These are phyloP conservation scores for Sitobion miscanthi DNA, from an alignment of 1,140 invertebrate genomes.

Conservation along the genomic window DNA sequence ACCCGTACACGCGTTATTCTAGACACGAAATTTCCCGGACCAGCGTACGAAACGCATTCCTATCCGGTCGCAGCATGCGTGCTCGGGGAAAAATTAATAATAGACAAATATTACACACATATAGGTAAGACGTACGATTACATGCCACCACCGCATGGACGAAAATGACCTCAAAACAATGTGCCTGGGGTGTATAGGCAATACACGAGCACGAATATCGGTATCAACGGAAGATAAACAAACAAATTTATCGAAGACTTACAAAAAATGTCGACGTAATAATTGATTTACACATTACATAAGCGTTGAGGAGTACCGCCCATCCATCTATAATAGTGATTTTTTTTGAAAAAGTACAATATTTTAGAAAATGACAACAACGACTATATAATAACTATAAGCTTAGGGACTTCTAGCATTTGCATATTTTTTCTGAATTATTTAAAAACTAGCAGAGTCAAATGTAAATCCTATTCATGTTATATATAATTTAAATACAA, in stretches of 20 bases:
- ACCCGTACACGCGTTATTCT: neutral
- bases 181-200: neutral
- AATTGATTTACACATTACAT: neutral
- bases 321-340: too few species aligned
- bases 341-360: too few species aligned
- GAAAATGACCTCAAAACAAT: neutral
- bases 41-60: neutral
- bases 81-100: neutral
- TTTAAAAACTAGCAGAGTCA: too few species aligned
- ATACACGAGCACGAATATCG: neutral
- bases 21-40: neutral
- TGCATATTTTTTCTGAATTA: too few species aligned
- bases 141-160: neutral
- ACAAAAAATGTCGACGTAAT: neutral
- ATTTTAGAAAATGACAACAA: too few species aligned
- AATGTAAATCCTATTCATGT: too few species aligned
- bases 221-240: neutral
- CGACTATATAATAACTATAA: too few species aligned
- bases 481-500: too few species aligned
- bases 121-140: neutral
- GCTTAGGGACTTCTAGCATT: too few species aligned
- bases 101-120: neutral
- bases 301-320: neutral
- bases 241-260: neutral
- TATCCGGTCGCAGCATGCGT: neutral